Percentiles rank a stretch among this genome's conserved stretches.
Evolutionary conservation across 1,140 invertebrate species (phyloP).

Genomic region (Drosophila saltans): DNA sequence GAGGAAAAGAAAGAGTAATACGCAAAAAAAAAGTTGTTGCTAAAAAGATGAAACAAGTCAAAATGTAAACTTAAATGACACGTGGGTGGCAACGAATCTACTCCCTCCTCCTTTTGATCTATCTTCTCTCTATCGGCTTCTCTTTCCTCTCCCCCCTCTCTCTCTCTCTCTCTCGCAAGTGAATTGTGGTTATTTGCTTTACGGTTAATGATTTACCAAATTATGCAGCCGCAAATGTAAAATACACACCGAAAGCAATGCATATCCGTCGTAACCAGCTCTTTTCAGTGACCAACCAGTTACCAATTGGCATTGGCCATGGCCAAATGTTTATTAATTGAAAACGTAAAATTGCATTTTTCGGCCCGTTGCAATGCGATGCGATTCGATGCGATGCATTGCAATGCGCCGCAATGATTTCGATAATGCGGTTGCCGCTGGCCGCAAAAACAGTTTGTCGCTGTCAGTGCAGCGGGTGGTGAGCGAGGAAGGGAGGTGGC

Average conservation of each 20-base stretch:
- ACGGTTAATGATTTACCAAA: constrained; percentile 81
- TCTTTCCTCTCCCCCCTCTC: neutral
- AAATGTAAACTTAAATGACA: constrained; percentile 7
- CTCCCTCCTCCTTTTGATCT: neutral
- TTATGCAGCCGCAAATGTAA: constrained; percentile 78
- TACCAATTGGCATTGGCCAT: constrained; percentile 54
- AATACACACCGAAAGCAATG: constrained; percentile 48
- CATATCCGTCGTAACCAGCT: constrained; percentile 3
- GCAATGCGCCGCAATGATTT: constrained; percentile 73
- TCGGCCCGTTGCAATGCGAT: constrained; percentile 45
- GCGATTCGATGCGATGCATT: constrained; percentile 20
- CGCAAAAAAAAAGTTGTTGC: neutral
- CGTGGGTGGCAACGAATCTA: too few species aligned
- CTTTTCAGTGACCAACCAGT: neutral
- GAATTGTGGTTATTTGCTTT: constrained; percentile 59
- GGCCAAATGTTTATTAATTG: constrained; percentile 80
- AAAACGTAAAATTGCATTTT: constrained; percentile 81
- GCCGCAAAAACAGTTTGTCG: constrained; percentile 80
- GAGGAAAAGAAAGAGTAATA: constrained; percentile 1
- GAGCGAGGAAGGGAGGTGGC: neutral
- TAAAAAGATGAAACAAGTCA: constrained; percentile 6
- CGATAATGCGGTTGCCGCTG: constrained; percentile 76
- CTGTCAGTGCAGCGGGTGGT: constrained; percentile 49
- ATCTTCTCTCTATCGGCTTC: too few species aligned
- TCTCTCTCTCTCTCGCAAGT: neutral